phyloP scores from a whole-genome alignment of 2,113 vertebrate species.

The Camelus dromedarius region DNA sequence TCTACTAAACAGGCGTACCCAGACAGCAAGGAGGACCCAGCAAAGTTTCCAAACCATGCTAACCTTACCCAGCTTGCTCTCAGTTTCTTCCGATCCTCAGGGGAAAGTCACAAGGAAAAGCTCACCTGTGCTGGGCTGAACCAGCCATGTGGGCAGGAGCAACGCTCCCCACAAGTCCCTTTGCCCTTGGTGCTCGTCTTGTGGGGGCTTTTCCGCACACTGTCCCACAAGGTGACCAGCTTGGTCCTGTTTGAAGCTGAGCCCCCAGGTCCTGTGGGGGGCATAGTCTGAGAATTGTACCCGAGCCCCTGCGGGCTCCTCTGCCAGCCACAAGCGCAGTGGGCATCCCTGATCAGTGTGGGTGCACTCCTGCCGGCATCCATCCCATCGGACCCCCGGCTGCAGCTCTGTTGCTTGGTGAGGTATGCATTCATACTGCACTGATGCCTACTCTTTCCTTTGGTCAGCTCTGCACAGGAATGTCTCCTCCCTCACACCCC shows the following conservation, averaged over 20 bases:
- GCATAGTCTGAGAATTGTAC: conserved; percentile 71
- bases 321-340: conserved; percentile 89
- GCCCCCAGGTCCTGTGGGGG: conserved; percentile 79
- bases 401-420: conserved; percentile 89
- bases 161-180: conserved; percentile 89
- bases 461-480: conserved; percentile 70
- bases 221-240: conserved; percentile 87
- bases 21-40: conserved; percentile 22
- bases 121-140: conserved; percentile 92
- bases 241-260: conserved; percentile 84
- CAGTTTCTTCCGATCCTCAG: conserved; percentile 64
- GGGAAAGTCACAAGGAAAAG: conserved; percentile 70
- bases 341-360: conserved; percentile 83
- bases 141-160: conserved; percentile 90
- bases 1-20: conserved; percentile 26
- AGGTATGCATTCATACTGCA: conserved; percentile 90
- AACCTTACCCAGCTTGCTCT: conserved; percentile 63
- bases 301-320: conserved; percentile 82
- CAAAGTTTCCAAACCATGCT: conserved; percentile 75
- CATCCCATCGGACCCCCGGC: conserved; percentile 84
- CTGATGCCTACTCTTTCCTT: conserved; percentile 70
- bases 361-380: conserved; percentile 75
- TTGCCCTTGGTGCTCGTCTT: conserved; percentile 82
- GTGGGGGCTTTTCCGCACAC: conserved; percentile 88
- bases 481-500: conserved; percentile 72